Evolutionary conservation across 2,888 invertebrate genomes (phyloP).

Genomic region (Calameuta pallipes): DNA sequence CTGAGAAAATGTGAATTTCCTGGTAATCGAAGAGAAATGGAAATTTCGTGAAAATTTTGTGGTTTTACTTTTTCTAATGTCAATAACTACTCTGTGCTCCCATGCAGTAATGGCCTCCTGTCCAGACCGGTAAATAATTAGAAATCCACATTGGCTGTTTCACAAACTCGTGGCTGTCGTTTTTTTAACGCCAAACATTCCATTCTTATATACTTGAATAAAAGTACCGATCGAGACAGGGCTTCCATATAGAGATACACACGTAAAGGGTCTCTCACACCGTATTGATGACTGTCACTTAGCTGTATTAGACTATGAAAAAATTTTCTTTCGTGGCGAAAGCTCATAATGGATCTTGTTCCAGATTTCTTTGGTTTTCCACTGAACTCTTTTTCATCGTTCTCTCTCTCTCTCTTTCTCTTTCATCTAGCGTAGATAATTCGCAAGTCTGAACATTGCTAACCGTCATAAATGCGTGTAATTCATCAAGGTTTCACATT

Average conservation of each 20-base stretch:
- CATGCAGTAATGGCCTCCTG: not conserved
- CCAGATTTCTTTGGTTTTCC: not conserved
- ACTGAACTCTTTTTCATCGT: not conserved
- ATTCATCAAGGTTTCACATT: not conserved
- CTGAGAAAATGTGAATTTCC: not conserved
- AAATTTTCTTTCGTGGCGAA: not conserved
- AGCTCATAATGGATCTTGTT: not conserved
- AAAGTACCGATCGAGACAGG: not conserved
- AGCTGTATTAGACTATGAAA: not conserved
- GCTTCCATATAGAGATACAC: not conserved
- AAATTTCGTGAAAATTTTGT: not conserved
- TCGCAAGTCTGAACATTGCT: not conserved
- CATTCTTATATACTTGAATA: not conserved
- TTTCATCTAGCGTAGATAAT: not conserved
- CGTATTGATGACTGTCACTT: not conserved
- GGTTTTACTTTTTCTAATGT: not conserved
- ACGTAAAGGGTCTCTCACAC: not conserved
- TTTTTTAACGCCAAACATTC: not conserved
- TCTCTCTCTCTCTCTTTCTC: not conserved
- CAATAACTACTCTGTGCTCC: not conserved
- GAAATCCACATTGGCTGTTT: not conserved
- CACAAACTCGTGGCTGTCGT: not conserved
- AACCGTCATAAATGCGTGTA: not conserved
- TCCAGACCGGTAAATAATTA: not conserved
- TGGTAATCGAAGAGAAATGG: not conserved